Conservation (phyloP, 2,113 vertebrate genomes). For the Machaerirhynchus nigripectus region DNA sequence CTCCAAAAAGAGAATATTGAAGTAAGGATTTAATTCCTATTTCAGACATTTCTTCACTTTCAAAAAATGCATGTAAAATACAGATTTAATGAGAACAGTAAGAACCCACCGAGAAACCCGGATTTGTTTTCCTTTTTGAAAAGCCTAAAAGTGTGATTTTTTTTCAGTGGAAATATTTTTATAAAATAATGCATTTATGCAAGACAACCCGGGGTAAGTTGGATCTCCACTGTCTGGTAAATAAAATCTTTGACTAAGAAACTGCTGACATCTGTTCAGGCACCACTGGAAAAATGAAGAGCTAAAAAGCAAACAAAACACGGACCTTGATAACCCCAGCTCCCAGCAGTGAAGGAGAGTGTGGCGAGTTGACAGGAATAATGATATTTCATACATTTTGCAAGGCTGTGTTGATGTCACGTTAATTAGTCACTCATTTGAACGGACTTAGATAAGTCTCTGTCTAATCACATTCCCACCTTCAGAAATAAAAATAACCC, state of each 20-base stretch:
- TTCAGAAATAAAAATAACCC: neutral
- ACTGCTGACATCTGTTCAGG: neutral
- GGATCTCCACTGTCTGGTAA: neutral
- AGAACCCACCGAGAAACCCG: neutral
- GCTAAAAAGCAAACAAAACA: neutral
- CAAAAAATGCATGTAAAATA: neutral
- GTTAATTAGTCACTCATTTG: slow-evolving; percentile 8
- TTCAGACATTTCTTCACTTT: neutral
- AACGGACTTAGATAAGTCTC: neutral
- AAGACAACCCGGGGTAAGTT: neutral
- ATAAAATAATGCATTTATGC: neutral
- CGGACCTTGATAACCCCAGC: neutral
- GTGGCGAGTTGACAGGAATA: neutral
- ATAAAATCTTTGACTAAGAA: neutral
- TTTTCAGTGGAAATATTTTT: neutral
- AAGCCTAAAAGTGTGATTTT: accelerated
- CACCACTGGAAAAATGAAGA: neutral
- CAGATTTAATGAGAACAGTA: neutral
- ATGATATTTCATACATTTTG: neutral
- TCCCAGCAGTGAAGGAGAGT: neutral
- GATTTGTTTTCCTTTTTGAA: neutral
- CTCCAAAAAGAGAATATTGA: neutral
- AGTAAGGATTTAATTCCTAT: neutral
- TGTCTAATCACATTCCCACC: neutral
- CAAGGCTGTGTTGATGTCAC: neutral